These are phyloP conservation scores for Eupeodes latifasciatus DNA, from an alignment of 2,888 invertebrate species.

Conservation along the genomic window DNA sequence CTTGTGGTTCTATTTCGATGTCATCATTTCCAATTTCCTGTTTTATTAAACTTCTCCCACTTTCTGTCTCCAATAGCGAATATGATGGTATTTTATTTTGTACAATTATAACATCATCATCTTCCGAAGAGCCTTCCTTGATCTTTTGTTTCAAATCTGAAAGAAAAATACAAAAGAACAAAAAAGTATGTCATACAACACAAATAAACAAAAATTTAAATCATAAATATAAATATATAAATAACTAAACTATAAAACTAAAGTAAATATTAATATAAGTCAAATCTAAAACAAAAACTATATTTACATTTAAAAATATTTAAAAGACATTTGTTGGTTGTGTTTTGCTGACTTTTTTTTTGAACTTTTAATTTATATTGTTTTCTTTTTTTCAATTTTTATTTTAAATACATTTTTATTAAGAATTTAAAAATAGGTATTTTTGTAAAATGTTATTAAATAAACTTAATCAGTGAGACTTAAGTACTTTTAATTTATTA, in stretches of 20 bases:
- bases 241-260: constrained; percentile 34
- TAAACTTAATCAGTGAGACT: neutral
- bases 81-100: constrained; percentile 5
- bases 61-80: constrained; percentile 17
- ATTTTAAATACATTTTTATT: constrained; percentile 22
- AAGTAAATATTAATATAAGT: constrained; percentile 36
- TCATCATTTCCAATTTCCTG: constrained; percentile 19
- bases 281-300: constrained; percentile 17
- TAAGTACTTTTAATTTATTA: neutral
- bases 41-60: neutral
- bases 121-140: constrained; percentile 39
- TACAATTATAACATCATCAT: constrained; percentile 38
- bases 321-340: constrained; percentile 32
- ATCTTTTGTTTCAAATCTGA: constrained; percentile 29
- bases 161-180: constrained; percentile 66
- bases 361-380: constrained; percentile 56
- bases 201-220: constrained; percentile 44
- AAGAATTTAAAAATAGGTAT: constrained; percentile 21
- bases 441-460: constrained; percentile 4
- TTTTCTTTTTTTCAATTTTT: constrained; percentile 29
- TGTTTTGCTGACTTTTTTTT: constrained; percentile 40
- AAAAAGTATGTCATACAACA: constrained; percentile 61
- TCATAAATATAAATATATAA: constrained; percentile 40
- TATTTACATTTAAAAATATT: constrained; percentile 38
- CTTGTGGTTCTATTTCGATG: constrained; percentile 11